Conservation (phyloP, 2,797 vertebrate species). For the Cryptoprocta ferox region DNA sequence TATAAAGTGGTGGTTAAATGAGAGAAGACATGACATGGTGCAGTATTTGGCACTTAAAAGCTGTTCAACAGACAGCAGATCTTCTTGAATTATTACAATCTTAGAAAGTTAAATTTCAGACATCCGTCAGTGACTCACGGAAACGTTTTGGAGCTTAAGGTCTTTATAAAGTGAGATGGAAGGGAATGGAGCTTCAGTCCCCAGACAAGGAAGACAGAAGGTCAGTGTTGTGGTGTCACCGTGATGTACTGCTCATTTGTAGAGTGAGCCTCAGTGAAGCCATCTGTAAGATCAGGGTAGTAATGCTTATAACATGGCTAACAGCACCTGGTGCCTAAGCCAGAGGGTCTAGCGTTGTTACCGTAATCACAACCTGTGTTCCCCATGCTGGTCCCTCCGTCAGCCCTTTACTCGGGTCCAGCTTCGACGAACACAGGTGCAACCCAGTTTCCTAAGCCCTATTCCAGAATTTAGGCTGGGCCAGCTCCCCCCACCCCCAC, state of each 20-base stretch:
- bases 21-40: not conserved
- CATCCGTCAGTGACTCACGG: not conserved
- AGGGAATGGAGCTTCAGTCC: not conserved
- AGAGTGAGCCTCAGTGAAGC: not conserved
- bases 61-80: not conserved
- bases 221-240: not conserved
- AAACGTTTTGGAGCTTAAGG: not conserved
- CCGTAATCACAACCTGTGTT: not conserved
- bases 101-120: slow-evolving; percentile 43
- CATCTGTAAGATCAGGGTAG: not conserved
- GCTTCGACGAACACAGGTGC: not conserved
- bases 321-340: not conserved
- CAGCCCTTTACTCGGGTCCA: not conserved
- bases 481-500: too few species aligned
- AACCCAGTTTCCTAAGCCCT: not conserved
- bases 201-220: not conserved
- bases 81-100: not conserved
- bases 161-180: not conserved
- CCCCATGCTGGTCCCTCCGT: not conserved
- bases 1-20: slow-evolving; percentile 15
- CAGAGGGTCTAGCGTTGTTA: not conserved
- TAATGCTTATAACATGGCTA: not conserved
- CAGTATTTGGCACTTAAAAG: not conserved
- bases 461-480: not conserved
- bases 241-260: not conserved